These are phyloP conservation scores for Ornithoptera priamus DNA, from an alignment of 2,888 invertebrate species.

Conservation along the genomic window DNA sequence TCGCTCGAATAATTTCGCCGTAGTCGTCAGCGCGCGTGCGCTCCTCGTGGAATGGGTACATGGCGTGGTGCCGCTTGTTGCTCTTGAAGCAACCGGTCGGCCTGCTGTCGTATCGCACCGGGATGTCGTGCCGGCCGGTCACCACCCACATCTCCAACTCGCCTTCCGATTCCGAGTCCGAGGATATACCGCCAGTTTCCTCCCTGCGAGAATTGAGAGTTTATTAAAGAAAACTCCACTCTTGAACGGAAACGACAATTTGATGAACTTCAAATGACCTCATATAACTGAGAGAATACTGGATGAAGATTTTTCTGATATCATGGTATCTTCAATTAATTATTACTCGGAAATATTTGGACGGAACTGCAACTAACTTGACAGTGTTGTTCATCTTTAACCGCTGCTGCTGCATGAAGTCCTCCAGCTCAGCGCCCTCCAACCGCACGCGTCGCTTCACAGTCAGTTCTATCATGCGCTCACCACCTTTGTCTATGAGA, in stretches of 20 bases:
- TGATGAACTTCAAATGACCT: no score
- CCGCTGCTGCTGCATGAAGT: constrained; percentile 84
- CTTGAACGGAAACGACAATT: no score
- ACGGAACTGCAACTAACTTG: constrained; percentile 3
- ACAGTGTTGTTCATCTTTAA: constrained; percentile 42
- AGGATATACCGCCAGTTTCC: constrained; percentile 85
- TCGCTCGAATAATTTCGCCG: constrained; percentile 92
- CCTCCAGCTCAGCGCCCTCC: constrained; percentile 89
- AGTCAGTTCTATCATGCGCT: constrained; percentile 85
- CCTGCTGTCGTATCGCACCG: constrained; percentile 85
- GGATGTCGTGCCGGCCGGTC: constrained; percentile 93
- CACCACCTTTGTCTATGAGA: constrained; percentile 87
- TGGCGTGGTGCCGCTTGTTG: constrained; percentile 95
- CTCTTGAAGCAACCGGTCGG: constrained; percentile 76
- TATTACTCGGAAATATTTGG: no score
- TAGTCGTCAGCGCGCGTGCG: constrained; percentile 96
- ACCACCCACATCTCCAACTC: constrained; percentile 92
- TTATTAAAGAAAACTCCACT: no score
- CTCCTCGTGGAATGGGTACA: constrained; percentile 97
- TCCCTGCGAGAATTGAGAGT: constrained; percentile 70
- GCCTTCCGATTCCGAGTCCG: constrained; percentile 88
- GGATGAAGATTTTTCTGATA: no score
- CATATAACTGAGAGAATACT: no score
- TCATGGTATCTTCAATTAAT: no score
- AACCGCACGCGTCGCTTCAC: constrained; percentile 85